Evolutionary conservation across 2,797 vertebrate species (phyloP), one percentile per base, ranked within the genome.

Genomic region (Phalanger gymnotis): DNA sequence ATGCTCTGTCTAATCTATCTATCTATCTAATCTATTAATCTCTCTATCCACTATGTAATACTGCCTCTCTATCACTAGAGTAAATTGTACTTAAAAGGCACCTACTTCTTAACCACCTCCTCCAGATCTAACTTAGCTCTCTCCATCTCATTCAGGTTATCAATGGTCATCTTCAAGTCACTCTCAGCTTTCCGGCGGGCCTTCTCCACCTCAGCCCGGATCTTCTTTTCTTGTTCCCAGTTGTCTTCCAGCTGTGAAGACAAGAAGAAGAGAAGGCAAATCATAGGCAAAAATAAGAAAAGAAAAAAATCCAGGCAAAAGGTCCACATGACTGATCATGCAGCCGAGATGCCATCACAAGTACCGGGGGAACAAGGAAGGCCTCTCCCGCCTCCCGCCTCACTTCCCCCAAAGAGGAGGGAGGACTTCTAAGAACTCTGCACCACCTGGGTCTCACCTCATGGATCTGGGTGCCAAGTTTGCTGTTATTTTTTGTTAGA

Each of bases 201-300:
- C 96, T 99, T 99, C 97, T 99, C 98, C 66, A 98, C 98, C 97
- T 99, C 99, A 0, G 95, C 97, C 0, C 98, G 97, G 90, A 99
- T 99, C 96, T 98, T 98, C 97, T 99, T 99, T 98, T 99, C 98
- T 97, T 99, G 98, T 95, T 99, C 98, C 97, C 97, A 98, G 91
- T 98, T 99, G 97, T 98, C 98, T 92, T 99, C 98, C 90, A 98
- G 96, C 98, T 99, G 95, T 0, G 1, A 61, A 53, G 95, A 93
- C 95, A 95, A n/a, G 95, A 94, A 97, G 25, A 87, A 56, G 52
- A 92, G 90, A 73, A 27, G 0, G 2, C 22, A 30, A 53, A 25
- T 93, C 27, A 31, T 1, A 40, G 40, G 93, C n/a, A 47, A 57
- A 93, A 96, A 92, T 3, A 53, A 3, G 89, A 61, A 58, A 13